A percentile compares a stretch with the other conserved stretches of the same genome.
Conservation (phyloP, 2,888 invertebrate species). For the Sialis lutaria region DNA sequence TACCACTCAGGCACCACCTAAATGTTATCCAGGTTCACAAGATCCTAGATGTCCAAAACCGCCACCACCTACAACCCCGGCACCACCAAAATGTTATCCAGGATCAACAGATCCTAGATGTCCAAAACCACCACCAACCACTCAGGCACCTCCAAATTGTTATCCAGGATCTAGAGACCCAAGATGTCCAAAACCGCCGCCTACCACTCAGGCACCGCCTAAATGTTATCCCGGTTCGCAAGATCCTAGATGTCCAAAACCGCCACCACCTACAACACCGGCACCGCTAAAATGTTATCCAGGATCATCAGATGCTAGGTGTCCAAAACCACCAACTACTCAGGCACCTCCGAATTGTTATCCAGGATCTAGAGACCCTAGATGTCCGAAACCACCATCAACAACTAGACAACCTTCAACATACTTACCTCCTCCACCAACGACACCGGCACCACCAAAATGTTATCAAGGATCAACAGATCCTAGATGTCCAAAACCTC, state of each 20-base stretch:
- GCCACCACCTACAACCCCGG: constrained; percentile 11
- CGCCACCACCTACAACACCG: constrained; percentile 15
- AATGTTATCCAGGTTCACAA: constrained; percentile 15
- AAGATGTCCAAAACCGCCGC: constrained; percentile 18
- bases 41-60: constrained; percentile 13
- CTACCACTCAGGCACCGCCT: constrained; percentile 17
- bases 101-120: constrained; percentile 13
- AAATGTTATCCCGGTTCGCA: constrained; percentile 18
- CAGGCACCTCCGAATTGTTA: constrained; percentile 16
- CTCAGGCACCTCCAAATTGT: neutral
- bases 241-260: constrained; percentile 14
- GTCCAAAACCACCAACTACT: constrained; percentile 11
- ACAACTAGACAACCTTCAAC: constrained; percentile 14
- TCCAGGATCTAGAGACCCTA: constrained; percentile 20
- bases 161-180: constrained; percentile 12
- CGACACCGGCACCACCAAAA: constrained; percentile 8
- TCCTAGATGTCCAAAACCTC: constrained; percentile 15
- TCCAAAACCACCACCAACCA: constrained; percentile 11
- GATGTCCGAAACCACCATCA: constrained; percentile 14
- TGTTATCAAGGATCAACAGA: constrained; percentile 17
- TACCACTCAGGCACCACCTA: constrained; percentile 13
- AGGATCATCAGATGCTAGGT: constrained; percentile 18
- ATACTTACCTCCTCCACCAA: constrained; percentile 15
- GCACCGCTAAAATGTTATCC: constrained; percentile 12
- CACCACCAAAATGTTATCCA: constrained; percentile 16